These are phyloP conservation scores for Anoplolepis gracilipes DNA, from an alignment of 1,140 invertebrate genomes.

Conservation along the genomic window DNA sequence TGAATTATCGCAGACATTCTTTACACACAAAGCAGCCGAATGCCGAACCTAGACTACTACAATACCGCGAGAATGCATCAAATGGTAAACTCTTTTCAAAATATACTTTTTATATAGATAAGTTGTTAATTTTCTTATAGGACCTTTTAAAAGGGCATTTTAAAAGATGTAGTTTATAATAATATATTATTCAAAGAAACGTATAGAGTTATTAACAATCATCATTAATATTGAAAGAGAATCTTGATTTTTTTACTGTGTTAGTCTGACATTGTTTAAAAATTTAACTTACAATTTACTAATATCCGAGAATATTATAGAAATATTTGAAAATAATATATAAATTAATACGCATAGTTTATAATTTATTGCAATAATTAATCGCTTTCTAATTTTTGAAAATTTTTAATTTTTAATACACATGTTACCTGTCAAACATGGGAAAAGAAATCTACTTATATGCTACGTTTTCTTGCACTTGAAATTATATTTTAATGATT, in stretches of 20 bases:
- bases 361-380: neutral
- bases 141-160: neutral
- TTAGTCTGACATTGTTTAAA: neutral
- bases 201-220: neutral
- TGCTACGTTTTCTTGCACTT: neutral
- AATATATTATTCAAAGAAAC: neutral
- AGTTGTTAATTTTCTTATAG: neutral
- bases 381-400: neutral
- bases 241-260: neutral
- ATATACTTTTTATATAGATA: slow-evolving; percentile 47
- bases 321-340: neutral
- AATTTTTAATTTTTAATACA: neutral
- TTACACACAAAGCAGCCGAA: slow-evolving; percentile 68
- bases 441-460: neutral
- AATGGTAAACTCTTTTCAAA: slow-evolving; percentile 84
- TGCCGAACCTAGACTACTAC: slow-evolving; percentile 86
- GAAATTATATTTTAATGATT: neutral
- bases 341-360: no score
- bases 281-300: neutral
- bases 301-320: no score
- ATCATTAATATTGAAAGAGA: neutral
- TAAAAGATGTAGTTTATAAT: neutral
- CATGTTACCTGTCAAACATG: neutral
- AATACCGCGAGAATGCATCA: slow-evolving; percentile 85
- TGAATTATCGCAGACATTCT: slow-evolving; percentile 34